Percentiles rank a stretch among this genome's conserved stretches.
Evolutionary conservation across 1,140 invertebrate genomes (phyloP).

Genomic region (Oryctes rhinoceros): DNA sequence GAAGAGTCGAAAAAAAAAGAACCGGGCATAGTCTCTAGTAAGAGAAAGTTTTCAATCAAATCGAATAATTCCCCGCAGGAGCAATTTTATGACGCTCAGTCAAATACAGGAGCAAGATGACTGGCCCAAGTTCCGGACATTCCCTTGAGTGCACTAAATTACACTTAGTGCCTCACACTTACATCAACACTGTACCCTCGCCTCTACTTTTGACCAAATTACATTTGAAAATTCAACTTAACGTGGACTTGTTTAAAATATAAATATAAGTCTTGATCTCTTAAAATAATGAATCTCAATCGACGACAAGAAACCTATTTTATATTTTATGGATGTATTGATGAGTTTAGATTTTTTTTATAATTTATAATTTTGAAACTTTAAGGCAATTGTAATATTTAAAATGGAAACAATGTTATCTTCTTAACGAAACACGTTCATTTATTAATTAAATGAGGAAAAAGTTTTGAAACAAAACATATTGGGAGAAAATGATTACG

Average conservation of each 20-base stretch:
- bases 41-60: constrained; percentile 57
- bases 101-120: constrained; percentile 47
- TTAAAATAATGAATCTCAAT: too few species aligned
- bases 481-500: too few species aligned
- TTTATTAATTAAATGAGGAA: too few species aligned
- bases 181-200: constrained; percentile 51
- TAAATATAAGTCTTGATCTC: constrained; percentile 17
- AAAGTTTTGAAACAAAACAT: too few species aligned
- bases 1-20: constrained; percentile 57
- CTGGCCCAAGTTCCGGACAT: constrained; percentile 44
- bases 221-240: constrained; percentile 45
- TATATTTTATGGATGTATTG: too few species aligned
- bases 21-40: constrained; percentile 45
- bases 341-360: too few species aligned
- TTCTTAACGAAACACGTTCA: too few species aligned
- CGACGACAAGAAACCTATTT: too few species aligned
- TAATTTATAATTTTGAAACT: too few species aligned
- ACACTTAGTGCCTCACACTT: constrained; percentile 52
- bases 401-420: too few species aligned
- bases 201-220: constrained; percentile 46
- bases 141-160: constrained; percentile 53
- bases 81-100: constrained; percentile 52
- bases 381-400: too few species aligned
- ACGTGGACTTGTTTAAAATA: constrained; percentile 45
- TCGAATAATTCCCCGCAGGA: constrained; percentile 55